phyloP scores from a whole-genome alignment of 2,113 vertebrate species.

The Thymallus thymallus region DNA sequence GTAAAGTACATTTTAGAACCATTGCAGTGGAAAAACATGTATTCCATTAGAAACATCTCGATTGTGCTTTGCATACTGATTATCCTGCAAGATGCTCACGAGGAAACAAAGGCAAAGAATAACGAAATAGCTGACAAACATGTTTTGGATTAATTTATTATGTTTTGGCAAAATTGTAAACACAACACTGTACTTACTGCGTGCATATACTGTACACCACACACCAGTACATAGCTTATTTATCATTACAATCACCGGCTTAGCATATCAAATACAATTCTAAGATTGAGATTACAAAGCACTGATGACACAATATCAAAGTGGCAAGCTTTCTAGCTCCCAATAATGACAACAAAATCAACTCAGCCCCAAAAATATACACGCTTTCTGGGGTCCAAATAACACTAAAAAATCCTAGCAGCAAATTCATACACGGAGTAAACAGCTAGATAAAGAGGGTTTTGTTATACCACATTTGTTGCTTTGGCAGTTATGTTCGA shows the following conservation, averaged over 20 bases:
- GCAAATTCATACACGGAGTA: not conserved
- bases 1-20: no score
- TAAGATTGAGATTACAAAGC: not conserved
- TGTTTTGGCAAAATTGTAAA: not conserved
- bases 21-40: no score
- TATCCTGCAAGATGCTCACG: not conserved
- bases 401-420: not conserved
- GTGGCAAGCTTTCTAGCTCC: not conserved
- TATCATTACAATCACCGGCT: not conserved
- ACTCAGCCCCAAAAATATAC: not conserved
- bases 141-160: not conserved
- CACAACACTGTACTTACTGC: not conserved
- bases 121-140: not conserved
- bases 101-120: not conserved
- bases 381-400: not conserved
- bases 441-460: not conserved
- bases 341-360: not conserved
- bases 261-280: slow-evolving; percentile 1
- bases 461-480: not conserved
- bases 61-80: not conserved
- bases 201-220: not conserved
- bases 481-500: not conserved
- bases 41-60: no score
- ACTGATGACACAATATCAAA: not conserved
- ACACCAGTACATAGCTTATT: not conserved